phyloP scores from a whole-genome alignment of 2,888 invertebrate genomes.

The Drosophila formosana region DNA sequence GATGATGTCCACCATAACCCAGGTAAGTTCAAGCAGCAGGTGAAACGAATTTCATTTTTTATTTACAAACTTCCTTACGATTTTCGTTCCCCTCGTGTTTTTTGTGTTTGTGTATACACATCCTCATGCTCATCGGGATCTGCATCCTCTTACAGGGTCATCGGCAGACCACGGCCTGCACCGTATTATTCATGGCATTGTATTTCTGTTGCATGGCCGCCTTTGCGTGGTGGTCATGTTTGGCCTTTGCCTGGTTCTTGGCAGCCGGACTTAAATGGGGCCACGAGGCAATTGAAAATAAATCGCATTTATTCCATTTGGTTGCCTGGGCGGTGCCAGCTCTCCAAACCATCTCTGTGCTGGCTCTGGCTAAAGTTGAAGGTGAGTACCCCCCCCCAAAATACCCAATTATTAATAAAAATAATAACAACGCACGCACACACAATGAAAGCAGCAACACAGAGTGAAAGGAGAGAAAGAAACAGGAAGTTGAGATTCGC shows the following conservation, averaged over 20 bases:
- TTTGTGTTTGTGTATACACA: too few species aligned
- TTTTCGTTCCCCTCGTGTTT: conserved; percentile 14
- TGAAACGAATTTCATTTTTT: conserved; percentile 48
- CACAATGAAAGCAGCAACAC: background rate
- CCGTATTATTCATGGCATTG: conserved; percentile 97
- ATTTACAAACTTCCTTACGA: conserved; percentile 45
- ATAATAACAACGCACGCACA: conserved; percentile 24
- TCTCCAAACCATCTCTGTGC: conserved; percentile 96
- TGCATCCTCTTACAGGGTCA: conserved; percentile 80
- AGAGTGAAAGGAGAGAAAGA: background rate
- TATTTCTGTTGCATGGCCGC: conserved; percentile 99
- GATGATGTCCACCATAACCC: conserved; percentile 93
- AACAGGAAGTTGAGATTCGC: conserved; percentile 12
- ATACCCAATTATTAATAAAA: conserved; percentile 19
- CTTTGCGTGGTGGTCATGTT: conserved; percentile 98
- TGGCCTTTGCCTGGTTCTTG: conserved; percentile 98
- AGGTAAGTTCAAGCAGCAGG: conserved; percentile 87
- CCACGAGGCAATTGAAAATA: conserved; percentile 98
- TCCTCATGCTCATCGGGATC: conserved; percentile 1
- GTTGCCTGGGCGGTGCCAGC: conserved; percentile 99
- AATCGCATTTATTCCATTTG: conserved; percentile 98
- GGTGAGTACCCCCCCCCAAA: conserved; percentile 86
- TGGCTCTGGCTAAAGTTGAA: conserved; percentile 98
- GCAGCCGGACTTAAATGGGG: conserved; percentile 99
- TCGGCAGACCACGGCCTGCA: conserved; percentile 88